Conservation (phyloP, 2,888 invertebrate species). For the Acrobeloides nanus region DNA sequence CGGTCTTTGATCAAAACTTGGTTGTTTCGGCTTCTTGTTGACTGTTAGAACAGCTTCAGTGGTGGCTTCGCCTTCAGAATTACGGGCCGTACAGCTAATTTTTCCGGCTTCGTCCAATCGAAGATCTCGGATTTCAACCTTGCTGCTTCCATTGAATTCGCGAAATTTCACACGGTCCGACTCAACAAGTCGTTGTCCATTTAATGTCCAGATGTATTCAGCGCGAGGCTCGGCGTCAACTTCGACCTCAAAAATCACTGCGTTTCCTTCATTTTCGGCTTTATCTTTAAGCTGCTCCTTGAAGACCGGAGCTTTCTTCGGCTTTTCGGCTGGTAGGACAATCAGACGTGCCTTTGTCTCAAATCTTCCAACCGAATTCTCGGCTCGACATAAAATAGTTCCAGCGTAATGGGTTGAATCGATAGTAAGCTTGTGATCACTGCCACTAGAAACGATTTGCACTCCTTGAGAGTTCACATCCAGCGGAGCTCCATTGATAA, state of each 20-base stretch:
- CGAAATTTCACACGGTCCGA: conserved; percentile 37
- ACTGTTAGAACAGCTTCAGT: conserved; percentile 30
- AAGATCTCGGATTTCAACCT: conserved; percentile 40
- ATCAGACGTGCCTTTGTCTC: conserved; percentile 49
- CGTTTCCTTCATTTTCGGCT: conserved; percentile 56
- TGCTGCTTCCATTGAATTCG: conserved; percentile 47
- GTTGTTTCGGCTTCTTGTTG: conserved; percentile 24
- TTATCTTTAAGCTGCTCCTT: conserved; percentile 59
- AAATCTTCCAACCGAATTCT: conserved; percentile 47
- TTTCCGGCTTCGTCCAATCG: conserved; percentile 44
- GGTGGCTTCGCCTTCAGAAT: conserved; percentile 51
- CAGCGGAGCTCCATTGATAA: conserved; percentile 68
- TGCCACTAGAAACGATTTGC: conserved; percentile 65
- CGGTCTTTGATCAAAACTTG: conserved; percentile 24
- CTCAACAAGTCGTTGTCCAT: conserved; percentile 35
- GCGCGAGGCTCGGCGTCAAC: conserved; percentile 51
- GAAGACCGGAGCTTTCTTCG: conserved; percentile 45
- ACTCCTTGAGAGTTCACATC: conserved; percentile 63
- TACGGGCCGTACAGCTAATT: conserved; percentile 52
- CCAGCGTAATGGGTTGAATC: conserved; percentile 54
- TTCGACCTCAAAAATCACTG: conserved; percentile 44
- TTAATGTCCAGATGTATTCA: conserved; percentile 42
- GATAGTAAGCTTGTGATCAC: conserved; percentile 71
- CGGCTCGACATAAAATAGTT: conserved; percentile 48
- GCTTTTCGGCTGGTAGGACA: conserved; percentile 41